These are phyloP conservation scores for Rhabdornis inornatus DNA, from an alignment of 2,113 vertebrate genomes.

Conservation along the genomic window DNA sequence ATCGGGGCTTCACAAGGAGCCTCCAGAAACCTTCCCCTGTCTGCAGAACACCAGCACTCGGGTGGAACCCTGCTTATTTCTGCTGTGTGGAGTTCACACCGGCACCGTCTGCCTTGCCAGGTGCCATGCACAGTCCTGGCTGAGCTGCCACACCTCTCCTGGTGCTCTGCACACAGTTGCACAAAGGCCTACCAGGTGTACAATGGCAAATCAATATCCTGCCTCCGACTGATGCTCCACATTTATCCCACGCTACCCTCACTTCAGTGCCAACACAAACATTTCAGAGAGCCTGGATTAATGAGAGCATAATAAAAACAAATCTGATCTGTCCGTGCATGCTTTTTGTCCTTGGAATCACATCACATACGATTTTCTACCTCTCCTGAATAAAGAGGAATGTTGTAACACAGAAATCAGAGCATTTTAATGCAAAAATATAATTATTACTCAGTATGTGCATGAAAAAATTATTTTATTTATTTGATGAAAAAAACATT, in stretches of 20 bases:
- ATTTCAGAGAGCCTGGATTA: not conserved
- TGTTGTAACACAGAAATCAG: not conserved
- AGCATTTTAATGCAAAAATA: not conserved
- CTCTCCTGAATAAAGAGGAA: not conserved
- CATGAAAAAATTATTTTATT: not conserved
- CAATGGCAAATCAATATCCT: not conserved
- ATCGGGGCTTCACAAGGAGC: rapidly evolving
- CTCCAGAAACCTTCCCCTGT: not conserved
- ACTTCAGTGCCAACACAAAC: constrained; percentile 7
- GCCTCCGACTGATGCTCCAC: not conserved
- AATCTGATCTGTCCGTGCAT: not conserved
- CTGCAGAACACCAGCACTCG: rapidly evolving
- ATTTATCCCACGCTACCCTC: not conserved
- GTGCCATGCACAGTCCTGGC: rapidly evolving
- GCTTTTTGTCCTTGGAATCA: not conserved
- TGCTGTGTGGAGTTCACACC: not conserved
- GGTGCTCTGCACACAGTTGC: rapidly evolving
- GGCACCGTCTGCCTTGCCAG: not conserved
- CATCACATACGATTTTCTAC: rapidly evolving
- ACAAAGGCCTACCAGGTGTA: not conserved
- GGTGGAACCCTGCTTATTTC: not conserved
- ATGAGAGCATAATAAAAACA: not conserved
- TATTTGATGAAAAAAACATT: not conserved
- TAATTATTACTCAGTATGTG: not conserved
- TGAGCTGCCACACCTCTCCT: rapidly evolving